Base-by-base conservation (phyloP, 2,888 invertebrate species). In the Cephalotes varians region DNA sequence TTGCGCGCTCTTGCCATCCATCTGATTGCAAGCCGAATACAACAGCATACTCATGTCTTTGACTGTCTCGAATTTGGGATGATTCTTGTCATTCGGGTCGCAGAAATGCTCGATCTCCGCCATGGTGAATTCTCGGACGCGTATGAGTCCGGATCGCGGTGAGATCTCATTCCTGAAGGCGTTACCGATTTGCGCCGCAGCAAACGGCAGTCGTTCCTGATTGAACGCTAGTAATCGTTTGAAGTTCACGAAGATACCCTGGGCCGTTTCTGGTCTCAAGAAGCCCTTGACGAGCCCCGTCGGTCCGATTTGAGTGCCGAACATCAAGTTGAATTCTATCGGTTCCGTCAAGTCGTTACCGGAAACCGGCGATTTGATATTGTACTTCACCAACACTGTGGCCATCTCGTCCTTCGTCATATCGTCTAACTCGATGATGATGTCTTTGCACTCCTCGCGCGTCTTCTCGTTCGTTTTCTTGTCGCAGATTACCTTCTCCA, bases 91-190 rank as follows among this genome's bases (percentile, higher is more conserved):
- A 1, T 92, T 94, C 0, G 99, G 98, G 95, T 99, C 99, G 95
- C 99, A 99, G 94, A 99, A 99, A 95, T 99, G 99, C 95, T 99
- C 99, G 91, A 99, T 99, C 95, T 99, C 99, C 84, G 99, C 99
- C 99, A 99, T 99, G 0, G 99, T 99, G 93, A 99, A 99, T 94
- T 99, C 99, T 92, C 99, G 97, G 1, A 99, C 99, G 92, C 99
- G 96, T 62, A 99, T 97, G 12, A 99, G 95, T 1, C 99, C 99
- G 87, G 99, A 98, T 84, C 99, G 96, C 1, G 99, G 99, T 0
- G 99, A 99, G 91, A 99, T 99, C 96, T 99, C 99, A 95, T 99
- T 99, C 90, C 99, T 96, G 94, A 99, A 99, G 0, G 99, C 98
- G 94, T 98, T 98, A 87, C 99, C 99, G 92, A 99, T 99, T 95